Evolutionary conservation across 1,140 invertebrate genomes (phyloP).

Genomic region (Drosophila eugracilis): DNA sequence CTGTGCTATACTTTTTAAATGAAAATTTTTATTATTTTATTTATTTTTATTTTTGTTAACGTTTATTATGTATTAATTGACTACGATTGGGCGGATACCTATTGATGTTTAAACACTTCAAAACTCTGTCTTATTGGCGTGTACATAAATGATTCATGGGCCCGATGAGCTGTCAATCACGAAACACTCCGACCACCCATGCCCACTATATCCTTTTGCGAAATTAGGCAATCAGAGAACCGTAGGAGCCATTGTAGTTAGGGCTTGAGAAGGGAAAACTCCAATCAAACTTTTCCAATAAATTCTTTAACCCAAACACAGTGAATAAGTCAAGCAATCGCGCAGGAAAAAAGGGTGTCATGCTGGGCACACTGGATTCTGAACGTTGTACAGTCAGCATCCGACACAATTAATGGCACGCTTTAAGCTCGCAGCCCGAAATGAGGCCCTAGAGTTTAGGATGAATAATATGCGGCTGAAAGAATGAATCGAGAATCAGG

Average conservation of each 20-base stretch:
- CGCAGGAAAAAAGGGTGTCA: slow-evolving; percentile 56
- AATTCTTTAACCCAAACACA: slow-evolving; percentile 81
- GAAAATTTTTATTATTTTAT: too few species aligned
- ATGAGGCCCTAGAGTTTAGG: slow-evolving; percentile 45
- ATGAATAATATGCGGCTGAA: slow-evolving; percentile 28
- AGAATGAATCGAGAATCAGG: slow-evolving; percentile 47
- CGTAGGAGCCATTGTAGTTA: slow-evolving; percentile 1
- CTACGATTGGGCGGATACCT: slow-evolving; percentile 34
- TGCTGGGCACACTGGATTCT: not conserved
- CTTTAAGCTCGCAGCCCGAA: slow-evolving; percentile 65
- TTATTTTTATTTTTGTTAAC: slow-evolving; percentile 18
- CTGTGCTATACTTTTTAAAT: slow-evolving; percentile 48
- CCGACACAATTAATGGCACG: slow-evolving; percentile 71
- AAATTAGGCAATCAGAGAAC: slow-evolving; percentile 61
- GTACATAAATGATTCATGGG: slow-evolving; percentile 73
- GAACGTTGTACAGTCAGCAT: slow-evolving; percentile 33
- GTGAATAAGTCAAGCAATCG: slow-evolving; percentile 78
- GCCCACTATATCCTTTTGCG: slow-evolving; percentile 8
- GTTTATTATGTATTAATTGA: slow-evolving; percentile 68
- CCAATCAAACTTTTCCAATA: slow-evolving; percentile 82
- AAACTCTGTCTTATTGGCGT: slow-evolving; percentile 72
- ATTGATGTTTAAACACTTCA: slow-evolving; percentile 76
- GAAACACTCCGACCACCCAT: slow-evolving; percentile 21
- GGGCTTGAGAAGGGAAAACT: slow-evolving; percentile 26
- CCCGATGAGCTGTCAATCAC: slow-evolving; percentile 61